Evolutionary conservation across 1,140 invertebrate genomes (phyloP), one percentile per base, ranked within the genome.

Genomic region (Ooceraea biroi): DNA sequence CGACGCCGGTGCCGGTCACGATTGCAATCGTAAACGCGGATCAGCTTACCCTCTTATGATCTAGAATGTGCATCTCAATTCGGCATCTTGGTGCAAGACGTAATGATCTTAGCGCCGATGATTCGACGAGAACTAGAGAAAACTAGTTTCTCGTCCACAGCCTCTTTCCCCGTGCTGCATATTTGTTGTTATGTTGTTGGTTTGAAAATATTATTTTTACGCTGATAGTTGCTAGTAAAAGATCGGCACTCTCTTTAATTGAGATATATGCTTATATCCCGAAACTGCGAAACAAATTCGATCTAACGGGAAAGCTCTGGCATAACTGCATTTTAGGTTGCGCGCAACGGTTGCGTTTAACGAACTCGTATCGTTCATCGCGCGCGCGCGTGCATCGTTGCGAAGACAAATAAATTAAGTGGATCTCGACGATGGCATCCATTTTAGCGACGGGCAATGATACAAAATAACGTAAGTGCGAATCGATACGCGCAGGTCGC

Each of bases 111-210:
- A 25, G 36, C 19, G 60, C 5, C 25, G 11, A 82, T 80, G 72
- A 74, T 72, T 83, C 61, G 74, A 77, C 60, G 72, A 92, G 90
- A 74, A 85, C 89, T n/a, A n/a, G n/a, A n/a, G n/a, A n/a, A n/a
- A 89, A 91, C 91, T 93, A 91, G 92, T 93, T 93, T 94, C 22
- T 41, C 8, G 7, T 11, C 4, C 4, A 1, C 11, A 0, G 14
- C 36, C 8, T 46, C 7, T 44, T 25, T 25, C 0, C 22, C 36
- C 7, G 61, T 22, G 58, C 61, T 71, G 72, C 78, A 87, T 84
- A 85, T 68, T 27, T 78, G 68, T 12, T 14, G 19, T 7, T 41
- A 0, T 22, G 17, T 27, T 82, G 68, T 12, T 14, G 14, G 7
- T 52, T 0, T 22, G 17, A 46, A 46, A 46, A 71, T 46, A 22